phyloP scores from a whole-genome alignment of 2,888 invertebrate genomes.

The Xestia ashworthii region DNA sequence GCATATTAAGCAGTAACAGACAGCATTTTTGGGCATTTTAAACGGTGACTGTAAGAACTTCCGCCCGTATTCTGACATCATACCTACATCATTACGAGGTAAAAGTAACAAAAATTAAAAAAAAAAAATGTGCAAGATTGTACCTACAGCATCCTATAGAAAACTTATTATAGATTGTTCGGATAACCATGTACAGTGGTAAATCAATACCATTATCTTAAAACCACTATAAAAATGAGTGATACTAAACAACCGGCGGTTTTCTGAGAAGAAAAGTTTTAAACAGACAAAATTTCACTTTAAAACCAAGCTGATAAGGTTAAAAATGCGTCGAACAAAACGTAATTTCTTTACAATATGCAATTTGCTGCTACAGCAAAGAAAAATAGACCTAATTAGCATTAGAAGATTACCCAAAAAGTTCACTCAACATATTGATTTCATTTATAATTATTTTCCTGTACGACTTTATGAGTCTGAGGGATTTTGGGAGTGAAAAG shows the following conservation, averaged over 20 bases:
- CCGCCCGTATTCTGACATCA: neutral
- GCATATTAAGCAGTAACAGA: neutral
- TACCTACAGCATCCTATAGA: slow-evolving; percentile 49
- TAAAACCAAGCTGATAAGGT: slow-evolving; percentile 30
- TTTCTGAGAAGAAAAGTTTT: slow-evolving; percentile 77
- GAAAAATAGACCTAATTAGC: slow-evolving; percentile 43
- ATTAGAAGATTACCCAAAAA: slow-evolving; percentile 6
- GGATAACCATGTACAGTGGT: slow-evolving; percentile 82
- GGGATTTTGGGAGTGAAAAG: slow-evolving; percentile 25
- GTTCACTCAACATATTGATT: slow-evolving; percentile 22
- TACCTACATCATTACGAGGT: neutral
- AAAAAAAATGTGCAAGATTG: neutral
- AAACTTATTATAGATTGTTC: slow-evolving; percentile 80
- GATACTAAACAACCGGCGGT: slow-evolving; percentile 79
- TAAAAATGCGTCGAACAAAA: slow-evolving; percentile 22
- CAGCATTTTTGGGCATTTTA: neutral
- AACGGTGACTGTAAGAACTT: neutral
- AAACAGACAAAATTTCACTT: slow-evolving; percentile 58
- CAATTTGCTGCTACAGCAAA: slow-evolving; percentile 31
- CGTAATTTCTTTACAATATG: slow-evolving; percentile 51
- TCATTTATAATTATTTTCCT: slow-evolving; percentile 14
- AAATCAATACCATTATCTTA: slow-evolving; percentile 90
- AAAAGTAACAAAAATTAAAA: slow-evolving; percentile 9
- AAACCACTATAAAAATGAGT: slow-evolving; percentile 89
- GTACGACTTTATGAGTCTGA: neutral